Evolutionary conservation across 2,797 vertebrate species (phyloP).

Genomic region (Hemitrygon akajei): DNA sequence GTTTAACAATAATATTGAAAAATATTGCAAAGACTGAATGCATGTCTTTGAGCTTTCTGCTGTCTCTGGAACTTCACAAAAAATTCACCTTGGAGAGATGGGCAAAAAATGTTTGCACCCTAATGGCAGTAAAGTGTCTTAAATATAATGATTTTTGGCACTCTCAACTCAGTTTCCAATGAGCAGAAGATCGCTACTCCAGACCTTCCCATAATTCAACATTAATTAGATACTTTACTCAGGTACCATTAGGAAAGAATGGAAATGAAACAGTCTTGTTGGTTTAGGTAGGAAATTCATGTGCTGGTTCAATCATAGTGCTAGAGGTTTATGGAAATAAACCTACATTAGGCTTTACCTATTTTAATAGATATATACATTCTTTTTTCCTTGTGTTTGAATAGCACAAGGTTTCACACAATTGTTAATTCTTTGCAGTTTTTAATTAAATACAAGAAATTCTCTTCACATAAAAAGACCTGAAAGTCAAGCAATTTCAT

Average conservation of each 20-base stretch:
- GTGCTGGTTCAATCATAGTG: neutral
- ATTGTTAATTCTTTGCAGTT: neutral
- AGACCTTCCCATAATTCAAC: slow-evolving; percentile 5
- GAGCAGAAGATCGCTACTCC: neutral
- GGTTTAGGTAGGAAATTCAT: neutral
- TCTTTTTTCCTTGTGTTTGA: neutral
- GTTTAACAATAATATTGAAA: neutral
- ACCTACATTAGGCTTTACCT: neutral
- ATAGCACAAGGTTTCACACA: slow-evolving; percentile 1
- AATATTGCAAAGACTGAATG: neutral
- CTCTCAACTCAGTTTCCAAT: neutral
- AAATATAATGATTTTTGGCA: slow-evolving; percentile 14
- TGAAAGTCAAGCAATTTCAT: neutral
- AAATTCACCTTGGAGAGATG: slow-evolving; percentile 7
- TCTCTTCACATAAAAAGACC: neutral
- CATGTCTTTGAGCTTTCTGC: too few species aligned
- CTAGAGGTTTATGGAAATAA: neutral
- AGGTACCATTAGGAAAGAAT: neutral
- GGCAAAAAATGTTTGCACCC: neutral
- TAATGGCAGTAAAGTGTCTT: neutral
- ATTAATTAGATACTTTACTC: neutral
- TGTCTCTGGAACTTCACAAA: neutral
- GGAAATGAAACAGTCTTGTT: neutral
- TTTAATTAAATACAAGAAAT: neutral
- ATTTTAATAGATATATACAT: neutral